Conservation (phyloP, 2,797 vertebrate genomes). For the Centropyge bicolor region DNA sequence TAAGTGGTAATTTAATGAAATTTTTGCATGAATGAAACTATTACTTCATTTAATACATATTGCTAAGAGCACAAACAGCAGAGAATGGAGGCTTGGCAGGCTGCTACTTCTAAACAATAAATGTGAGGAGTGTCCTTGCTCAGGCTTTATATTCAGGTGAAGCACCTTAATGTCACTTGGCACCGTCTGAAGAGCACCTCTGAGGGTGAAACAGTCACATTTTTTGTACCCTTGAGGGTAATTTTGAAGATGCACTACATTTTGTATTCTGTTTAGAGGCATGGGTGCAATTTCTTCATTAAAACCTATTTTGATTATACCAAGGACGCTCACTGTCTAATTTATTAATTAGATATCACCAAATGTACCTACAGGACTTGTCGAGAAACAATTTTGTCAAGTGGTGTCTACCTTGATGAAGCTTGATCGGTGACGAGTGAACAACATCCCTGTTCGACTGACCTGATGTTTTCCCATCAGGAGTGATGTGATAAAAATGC, state of each 20-base stretch:
- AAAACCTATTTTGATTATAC: conserved; percentile 32
- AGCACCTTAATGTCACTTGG: conserved; percentile 40
- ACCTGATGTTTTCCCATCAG: conserved; percentile 20
- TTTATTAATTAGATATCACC: conserved; percentile 39
- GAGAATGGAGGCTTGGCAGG: conserved; percentile 16
- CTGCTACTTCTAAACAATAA: conserved; percentile 26
- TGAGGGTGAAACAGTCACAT: conserved; percentile 41
- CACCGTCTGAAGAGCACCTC: conserved; percentile 32
- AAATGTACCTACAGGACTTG: conserved; percentile 27
- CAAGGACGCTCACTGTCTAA: conserved; percentile 44
- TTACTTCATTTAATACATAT: conserved; percentile 15
- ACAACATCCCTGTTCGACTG: background rate
- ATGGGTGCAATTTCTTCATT: conserved; percentile 36
- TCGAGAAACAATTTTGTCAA: conserved; percentile 25
- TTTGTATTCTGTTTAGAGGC: conserved; percentile 36
- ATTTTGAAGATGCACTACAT: conserved; percentile 43
- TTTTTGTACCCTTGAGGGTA: conserved; percentile 36
- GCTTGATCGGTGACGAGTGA: conserved; percentile 25
- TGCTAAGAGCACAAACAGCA: conserved; percentile 2
- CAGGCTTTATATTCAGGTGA: conserved; percentile 48
- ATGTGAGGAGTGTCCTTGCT: conserved; percentile 40
- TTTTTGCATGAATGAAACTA: background rate
- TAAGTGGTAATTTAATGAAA: conserved; percentile 4
- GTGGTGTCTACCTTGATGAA: conserved; percentile 4
- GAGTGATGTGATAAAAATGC: conserved; percentile 3